A percentile compares a stretch with the other conserved stretches of the same genome.
Conservation (phyloP, 2,888 invertebrate species). For the Lordiphosa andalusiaca region DNA sequence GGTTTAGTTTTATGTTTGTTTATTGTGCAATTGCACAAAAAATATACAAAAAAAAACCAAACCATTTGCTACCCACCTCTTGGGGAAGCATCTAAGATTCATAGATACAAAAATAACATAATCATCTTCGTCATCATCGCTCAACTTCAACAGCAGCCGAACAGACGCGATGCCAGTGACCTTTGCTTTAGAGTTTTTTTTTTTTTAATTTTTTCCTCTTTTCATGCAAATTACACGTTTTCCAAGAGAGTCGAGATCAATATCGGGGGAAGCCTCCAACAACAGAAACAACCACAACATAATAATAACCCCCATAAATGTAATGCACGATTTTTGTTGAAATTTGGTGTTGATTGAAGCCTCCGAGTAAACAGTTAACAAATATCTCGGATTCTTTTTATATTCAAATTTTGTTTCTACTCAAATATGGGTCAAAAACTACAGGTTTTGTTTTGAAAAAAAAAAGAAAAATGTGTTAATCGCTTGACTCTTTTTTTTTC, state of each 20-base stretch:
- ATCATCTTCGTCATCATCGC: slow-evolving; percentile 30
- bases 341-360: slow-evolving; percentile 44
- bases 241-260: slow-evolving; percentile 41
- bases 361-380: slow-evolving; percentile 53
- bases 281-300: slow-evolving; percentile 1
- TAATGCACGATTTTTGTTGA: slow-evolving; percentile 68
- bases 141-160: slow-evolving; percentile 31
- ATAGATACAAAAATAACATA: slow-evolving; percentile 20
- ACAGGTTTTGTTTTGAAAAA: slow-evolving; percentile 53
- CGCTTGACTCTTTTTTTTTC: slow-evolving; percentile 37
- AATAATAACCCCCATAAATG: slow-evolving; percentile 34
- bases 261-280: slow-evolving; percentile 50
- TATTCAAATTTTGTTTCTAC: slow-evolving; percentile 56
- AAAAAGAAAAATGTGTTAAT: slow-evolving; percentile 61
- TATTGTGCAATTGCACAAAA: slow-evolving; percentile 18
- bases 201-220: slow-evolving; percentile 10
- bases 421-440: slow-evolving; percentile 69
- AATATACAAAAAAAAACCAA: slow-evolving; percentile 9
- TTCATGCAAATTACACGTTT: slow-evolving; percentile 45
- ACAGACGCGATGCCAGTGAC: slow-evolving; percentile 60
- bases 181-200: slow-evolving; percentile 39
- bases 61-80: slow-evolving; percentile 39
- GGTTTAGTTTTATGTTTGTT: slow-evolving; percentile 20
- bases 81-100: slow-evolving; percentile 9
- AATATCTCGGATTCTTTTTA: slow-evolving; percentile 58